A percentile compares a stretch with the other conserved stretches of the same genome.
phyloP scores from a whole-genome alignment of 2,797 vertebrate species.

The Rhinella marina region DNA sequence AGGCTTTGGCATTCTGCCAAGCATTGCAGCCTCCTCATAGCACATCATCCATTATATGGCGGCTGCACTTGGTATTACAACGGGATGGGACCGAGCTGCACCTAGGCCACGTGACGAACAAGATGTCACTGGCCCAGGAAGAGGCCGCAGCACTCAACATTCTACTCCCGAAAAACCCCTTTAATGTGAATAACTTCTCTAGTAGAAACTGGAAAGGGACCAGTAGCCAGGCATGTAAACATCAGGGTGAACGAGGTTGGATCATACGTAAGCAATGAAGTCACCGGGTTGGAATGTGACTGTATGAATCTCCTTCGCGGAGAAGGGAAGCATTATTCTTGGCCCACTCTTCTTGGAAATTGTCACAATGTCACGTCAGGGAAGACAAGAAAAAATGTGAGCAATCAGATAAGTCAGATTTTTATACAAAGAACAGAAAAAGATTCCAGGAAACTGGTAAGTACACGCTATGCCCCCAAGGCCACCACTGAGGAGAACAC shows the following conservation, averaged over 20 bases:
- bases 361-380: background rate
- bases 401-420: background rate
- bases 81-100: too few species aligned
- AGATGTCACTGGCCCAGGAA: too few species aligned
- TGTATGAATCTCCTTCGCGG: background rate
- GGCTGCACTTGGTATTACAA: too few species aligned
- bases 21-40: too few species aligned
- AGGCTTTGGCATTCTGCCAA: too few species aligned
- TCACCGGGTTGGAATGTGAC: background rate
- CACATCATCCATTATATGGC: too few species aligned
- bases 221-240: background rate
- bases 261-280: background rate
- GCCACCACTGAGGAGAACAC: background rate
- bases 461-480: background rate
- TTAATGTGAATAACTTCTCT: too few species aligned
- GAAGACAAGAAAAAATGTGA: background rate
- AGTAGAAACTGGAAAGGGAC: background rate
- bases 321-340: background rate
- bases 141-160: too few species aligned
- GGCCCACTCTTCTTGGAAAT: slow-evolving; percentile 18
- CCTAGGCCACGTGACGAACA: too few species aligned
- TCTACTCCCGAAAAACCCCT: too few species aligned
- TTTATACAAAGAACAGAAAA: background rate
- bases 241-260: background rate
- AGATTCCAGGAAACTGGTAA: background rate